Evolutionary conservation across 2,888 invertebrate genomes (phyloP), one percentile per base, ranked within the genome.

Genomic region (Pachycephus smyrnensis): DNA sequence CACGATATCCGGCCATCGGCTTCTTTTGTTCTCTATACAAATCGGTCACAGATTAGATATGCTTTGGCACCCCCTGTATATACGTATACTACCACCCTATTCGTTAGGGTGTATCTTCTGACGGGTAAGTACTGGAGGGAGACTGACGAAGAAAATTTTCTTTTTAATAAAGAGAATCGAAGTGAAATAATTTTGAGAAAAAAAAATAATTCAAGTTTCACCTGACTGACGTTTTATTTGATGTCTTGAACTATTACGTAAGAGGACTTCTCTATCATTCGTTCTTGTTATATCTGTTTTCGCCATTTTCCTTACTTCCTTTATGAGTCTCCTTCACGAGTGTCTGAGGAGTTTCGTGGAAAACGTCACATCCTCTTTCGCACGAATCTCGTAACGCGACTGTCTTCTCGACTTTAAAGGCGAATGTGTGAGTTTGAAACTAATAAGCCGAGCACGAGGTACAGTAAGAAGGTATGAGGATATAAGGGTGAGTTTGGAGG

Each of bases 401-500:
- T 71, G 31, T 31, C 30, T 33, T 33, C 32, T 33, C 11, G 11
- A 71, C 71, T 84, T 84, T 86, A 83, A 85, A 82, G 84, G 83
- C 83, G 75, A 83, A 82, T 82, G 87, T 86, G 85, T 85, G 87
- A 89, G 89, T 90, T 90, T 85, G 84, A 88, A 90, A 90, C 90
- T 90, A 89, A 90, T 90, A 90, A 90, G 89, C 86, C 86, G 83
- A 85, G 84, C 85, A 76, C 80, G 79, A 73, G 80, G 78, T 80
- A 78, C 77, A 81, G 77, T 79, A 82, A 82, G 84, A 75, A 76
- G 77, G 81, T 82, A 84, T 81, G 84, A 84, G 83, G 84, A 81
- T 23, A 55, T 55, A 55, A 55, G 55, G 23, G 23, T 23, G 9
- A 55, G 23, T 9, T 55, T 23, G 9, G 15, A 55, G 23, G 23